Evolutionary conservation across 1,140 invertebrate species (phyloP).

Genomic region (Drosophila ficusphila): DNA sequence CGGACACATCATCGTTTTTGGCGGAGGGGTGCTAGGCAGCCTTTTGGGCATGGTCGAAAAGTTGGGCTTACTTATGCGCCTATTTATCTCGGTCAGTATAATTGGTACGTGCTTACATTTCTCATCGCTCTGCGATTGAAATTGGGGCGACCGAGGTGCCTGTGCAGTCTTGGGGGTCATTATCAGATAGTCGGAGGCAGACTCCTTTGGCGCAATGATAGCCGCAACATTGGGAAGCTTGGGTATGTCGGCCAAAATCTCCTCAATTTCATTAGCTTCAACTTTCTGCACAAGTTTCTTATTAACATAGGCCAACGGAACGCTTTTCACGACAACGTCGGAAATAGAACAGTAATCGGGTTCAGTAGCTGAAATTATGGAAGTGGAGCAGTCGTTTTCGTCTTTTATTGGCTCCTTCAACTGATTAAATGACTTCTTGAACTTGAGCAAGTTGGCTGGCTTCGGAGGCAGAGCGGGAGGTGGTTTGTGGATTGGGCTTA

Average conservation of each 20-base stretch:
- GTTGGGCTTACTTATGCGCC: slow-evolving; percentile 61
- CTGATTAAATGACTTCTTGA: slow-evolving; percentile 71
- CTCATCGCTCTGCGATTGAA: slow-evolving; percentile 32
- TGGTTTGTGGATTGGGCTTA: slow-evolving; percentile 37
- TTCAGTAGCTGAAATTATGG: slow-evolving; percentile 71
- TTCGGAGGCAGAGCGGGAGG: slow-evolving; percentile 87
- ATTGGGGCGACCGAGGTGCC: slow-evolving; percentile 2
- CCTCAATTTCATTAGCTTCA: slow-evolving; percentile 77
- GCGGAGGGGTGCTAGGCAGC: slow-evolving; percentile 22
- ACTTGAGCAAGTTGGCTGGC: slow-evolving; percentile 85
- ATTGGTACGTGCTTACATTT: slow-evolving; percentile 76
- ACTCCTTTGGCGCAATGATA: slow-evolving; percentile 84
- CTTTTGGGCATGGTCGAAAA: slow-evolving; percentile 60
- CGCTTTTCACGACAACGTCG: slow-evolving; percentile 78
- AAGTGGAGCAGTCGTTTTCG: slow-evolving; percentile 28
- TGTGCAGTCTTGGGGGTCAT: slow-evolving; percentile 53
- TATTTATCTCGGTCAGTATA: slow-evolving; percentile 77
- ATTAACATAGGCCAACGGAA: slow-evolving; percentile 75
- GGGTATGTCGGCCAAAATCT: slow-evolving; percentile 85
- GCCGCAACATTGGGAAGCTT: slow-evolving; percentile 86
- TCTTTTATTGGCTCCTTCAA: slow-evolving; percentile 52
- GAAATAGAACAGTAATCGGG: slow-evolving; percentile 86
- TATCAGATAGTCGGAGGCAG: slow-evolving; percentile 44
- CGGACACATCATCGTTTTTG: slow-evolving; percentile 26
- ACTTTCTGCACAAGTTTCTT: too few relatives aligned